phyloP scores from a whole-genome alignment of 2,888 invertebrate genomes.

The Dryocosmus kuriphilus region DNA sequence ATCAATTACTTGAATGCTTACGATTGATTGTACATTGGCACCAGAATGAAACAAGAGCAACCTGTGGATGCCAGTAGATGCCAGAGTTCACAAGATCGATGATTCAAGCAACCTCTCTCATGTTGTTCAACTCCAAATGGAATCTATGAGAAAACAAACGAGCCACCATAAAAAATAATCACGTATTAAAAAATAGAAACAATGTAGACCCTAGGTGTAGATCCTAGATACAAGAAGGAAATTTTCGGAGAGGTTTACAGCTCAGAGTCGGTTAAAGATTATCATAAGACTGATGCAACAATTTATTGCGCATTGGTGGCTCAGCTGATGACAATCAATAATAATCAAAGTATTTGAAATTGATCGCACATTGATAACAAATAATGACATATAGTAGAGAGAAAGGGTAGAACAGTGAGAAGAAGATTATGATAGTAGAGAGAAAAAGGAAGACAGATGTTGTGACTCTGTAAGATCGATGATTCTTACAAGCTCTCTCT shows the following conservation, averaged over 20 bases:
- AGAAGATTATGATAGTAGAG: constrained; percentile 43
- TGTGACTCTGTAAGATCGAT: constrained; percentile 51
- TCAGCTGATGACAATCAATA: constrained; percentile 11
- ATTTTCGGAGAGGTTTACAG: too few relatives aligned
- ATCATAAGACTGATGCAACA: too few relatives aligned
- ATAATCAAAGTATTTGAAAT: neutral
- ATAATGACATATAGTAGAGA: too few relatives aligned
- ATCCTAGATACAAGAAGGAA: too few relatives aligned
- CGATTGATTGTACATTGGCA: constrained; percentile 63
- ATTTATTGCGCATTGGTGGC: too few relatives aligned
- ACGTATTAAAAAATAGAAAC: too few relatives aligned
- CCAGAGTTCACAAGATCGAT: constrained; percentile 29
- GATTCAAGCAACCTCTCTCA: neutral
- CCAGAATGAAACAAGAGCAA: constrained; percentile 43
- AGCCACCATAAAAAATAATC: too few relatives aligned
- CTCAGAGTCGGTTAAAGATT: too few relatives aligned
- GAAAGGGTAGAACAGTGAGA: too few relatives aligned
- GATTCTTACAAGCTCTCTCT: constrained; percentile 67
- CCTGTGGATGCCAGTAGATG: neutral
- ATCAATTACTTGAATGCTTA: constrained; percentile 61
- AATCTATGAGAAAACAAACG: constrained; percentile 1
- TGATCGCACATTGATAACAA: constrained; percentile 15
- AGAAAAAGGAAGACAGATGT: constrained; percentile 52
- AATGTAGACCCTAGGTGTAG: too few relatives aligned
- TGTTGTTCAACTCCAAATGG: neutral